phyloP scores from a whole-genome alignment of 2,888 invertebrate genomes.

The Sphaerophoria rueppellii region DNA sequence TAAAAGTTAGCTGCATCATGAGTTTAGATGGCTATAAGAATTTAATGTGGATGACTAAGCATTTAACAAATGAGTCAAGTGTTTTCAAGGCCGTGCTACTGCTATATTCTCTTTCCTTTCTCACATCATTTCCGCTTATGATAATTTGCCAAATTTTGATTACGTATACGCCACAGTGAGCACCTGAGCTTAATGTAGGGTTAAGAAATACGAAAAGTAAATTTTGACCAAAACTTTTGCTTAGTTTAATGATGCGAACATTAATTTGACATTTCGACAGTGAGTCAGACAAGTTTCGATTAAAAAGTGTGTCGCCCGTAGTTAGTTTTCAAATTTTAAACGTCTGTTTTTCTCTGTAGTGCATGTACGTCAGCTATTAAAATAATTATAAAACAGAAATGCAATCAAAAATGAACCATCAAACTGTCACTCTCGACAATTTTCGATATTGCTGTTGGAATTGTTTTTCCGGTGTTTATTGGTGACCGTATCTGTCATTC shows the following conservation, averaged over 20 bases:
- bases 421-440: not conserved
- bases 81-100: not conserved
- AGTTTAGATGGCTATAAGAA: too few relatives aligned
- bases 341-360: too few relatives aligned
- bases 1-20: not conserved
- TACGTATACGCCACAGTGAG: conserved; percentile 7
- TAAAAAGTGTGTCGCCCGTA: too few relatives aligned
- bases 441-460: conserved; percentile 2
- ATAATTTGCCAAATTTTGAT: not conserved
- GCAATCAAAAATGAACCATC: not conserved
- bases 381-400: not conserved
- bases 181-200: too few relatives aligned
- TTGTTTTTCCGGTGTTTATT: conserved; percentile 3
- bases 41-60: not conserved
- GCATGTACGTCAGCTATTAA: not conserved
- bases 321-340: too few relatives aligned
- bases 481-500: conserved; percentile 16
- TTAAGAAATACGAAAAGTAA: too few relatives aligned
- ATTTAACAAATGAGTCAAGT: not conserved
- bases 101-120: not conserved
- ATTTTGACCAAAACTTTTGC: too few relatives aligned
- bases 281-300: too few relatives aligned
- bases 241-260: too few relatives aligned
- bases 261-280: too few relatives aligned
- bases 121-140: not conserved